phyloP scores from a whole-genome alignment of 2,797 vertebrate species.

The Phaenicophaeus curvirostris region DNA sequence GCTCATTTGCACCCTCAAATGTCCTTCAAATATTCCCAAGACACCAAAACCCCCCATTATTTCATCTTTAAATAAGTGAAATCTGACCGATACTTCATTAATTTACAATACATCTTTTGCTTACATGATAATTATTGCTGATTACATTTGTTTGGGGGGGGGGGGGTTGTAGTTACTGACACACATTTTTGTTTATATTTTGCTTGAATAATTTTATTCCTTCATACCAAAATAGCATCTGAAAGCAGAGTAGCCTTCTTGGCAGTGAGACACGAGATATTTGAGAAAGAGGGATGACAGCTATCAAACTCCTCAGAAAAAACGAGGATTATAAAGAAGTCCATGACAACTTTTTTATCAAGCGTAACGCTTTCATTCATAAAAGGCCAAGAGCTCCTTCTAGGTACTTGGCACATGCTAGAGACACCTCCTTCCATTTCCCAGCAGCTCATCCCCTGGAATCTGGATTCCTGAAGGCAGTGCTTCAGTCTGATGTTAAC shows the following conservation, averaged over 20 bases:
- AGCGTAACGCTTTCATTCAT: not conserved
- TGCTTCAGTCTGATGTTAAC: not conserved
- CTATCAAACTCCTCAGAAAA: not conserved
- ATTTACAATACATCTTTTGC: not conserved
- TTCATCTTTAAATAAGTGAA: not conserved
- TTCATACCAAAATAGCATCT: not conserved
- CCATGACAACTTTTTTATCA: not conserved
- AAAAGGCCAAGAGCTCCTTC: not conserved
- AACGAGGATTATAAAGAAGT: not conserved
- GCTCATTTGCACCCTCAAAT: not conserved
- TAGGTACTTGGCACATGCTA: not conserved
- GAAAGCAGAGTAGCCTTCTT: not conserved
- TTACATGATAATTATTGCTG: not conserved
- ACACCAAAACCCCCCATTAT: not conserved
- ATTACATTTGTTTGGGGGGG: not conserved
- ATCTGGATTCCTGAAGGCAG: not conserved
- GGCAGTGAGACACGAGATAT: not conserved
- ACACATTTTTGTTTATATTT: not conserved
- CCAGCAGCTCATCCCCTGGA: not conserved
- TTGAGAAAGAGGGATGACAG: not conserved
- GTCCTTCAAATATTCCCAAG: not conserved
- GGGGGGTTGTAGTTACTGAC: not conserved
- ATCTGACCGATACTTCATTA: not conserved
- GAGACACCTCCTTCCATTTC: not conserved
- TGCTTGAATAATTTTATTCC: not conserved